Evolutionary conservation across 2,888 invertebrate species (phyloP), one percentile per base, ranked within the genome.

Genomic region (Lepidonotus clava): DNA sequence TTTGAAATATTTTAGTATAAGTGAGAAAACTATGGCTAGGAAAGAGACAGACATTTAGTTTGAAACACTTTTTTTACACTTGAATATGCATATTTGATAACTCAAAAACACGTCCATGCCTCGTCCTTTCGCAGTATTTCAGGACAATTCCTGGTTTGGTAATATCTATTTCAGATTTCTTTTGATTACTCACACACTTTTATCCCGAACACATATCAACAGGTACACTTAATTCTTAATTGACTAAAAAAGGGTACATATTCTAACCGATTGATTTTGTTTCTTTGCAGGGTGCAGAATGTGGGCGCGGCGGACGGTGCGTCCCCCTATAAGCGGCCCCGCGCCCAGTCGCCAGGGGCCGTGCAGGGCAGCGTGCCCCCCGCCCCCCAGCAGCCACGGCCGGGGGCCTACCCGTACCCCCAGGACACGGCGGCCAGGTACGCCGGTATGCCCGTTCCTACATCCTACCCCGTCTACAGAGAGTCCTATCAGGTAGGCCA

Each of bases 281-380:
- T 5, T 46, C 1, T n/a, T 85, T 71, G 5, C 71, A 85, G 85
- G 85, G 71, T 61, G 46, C 85, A 67, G 24, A 41, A 41, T 21
- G 85, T 67, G 67, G 71, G 66, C 8, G 32, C 67, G 32, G 41
- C 61, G 2, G 85, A 85, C 18, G 46, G 71, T 8, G 41, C 53
- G 14, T 85, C 85, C 24, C 85, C 85, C 4, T 85, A 85, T 71
- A 88, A 88, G 41, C 85, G 87, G 40, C 86, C 88, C 21, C 85
- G 85, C 24, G 34, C 85, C n/a, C 88, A 88, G 86, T 86, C 86
- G 56, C 88, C 88, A 32, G 41, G 46, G 40, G 32, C 86, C 51
- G 36, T 71, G 41, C 38, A 41, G 36, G 66, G 46, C 32, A 21
- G 21, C 40, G 51, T 84, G 40, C 46, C n/a, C 40, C 6, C 53